These are phyloP conservation scores for Procambarus clarkii DNA, from an alignment of 1,140 invertebrate genomes.

Conservation along the genomic window DNA sequence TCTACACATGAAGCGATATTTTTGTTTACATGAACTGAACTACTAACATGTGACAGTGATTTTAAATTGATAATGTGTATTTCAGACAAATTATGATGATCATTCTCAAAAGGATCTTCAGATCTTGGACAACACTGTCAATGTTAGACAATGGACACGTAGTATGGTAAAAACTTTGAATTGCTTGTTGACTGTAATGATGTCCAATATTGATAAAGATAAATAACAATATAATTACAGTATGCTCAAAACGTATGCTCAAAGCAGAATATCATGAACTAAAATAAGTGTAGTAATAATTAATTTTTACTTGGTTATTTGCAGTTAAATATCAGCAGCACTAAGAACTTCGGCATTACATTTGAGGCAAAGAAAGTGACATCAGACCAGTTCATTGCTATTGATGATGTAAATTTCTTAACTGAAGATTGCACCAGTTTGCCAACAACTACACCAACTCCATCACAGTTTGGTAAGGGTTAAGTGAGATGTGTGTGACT, in stretches of 20 bases:
- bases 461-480: constrained; percentile 24
- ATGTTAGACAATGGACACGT: constrained; percentile 21
- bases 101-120: not conserved
- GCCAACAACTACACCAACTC: constrained; percentile 39
- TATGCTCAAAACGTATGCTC: too few relatives aligned
- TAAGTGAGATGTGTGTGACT: not conserved
- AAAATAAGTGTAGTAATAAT: not conserved
- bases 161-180: constrained; percentile 5
- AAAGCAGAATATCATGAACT: too few relatives aligned
- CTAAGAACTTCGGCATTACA: not conserved
- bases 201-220: not conserved
- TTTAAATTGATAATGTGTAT: not conserved
- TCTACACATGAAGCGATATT: too few relatives aligned
- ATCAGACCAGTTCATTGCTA: constrained; percentile 53
- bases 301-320: not conserved
- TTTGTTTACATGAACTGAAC: too few relatives aligned
- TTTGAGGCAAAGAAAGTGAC: constrained; percentile 37
- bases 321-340: constrained; percentile 12
- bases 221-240: too few relatives aligned
- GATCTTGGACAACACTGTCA: constrained; percentile 29
- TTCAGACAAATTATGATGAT: not conserved
- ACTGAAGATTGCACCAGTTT: constrained; percentile 4
- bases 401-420: constrained; percentile 49
- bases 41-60: too few relatives aligned
- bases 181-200: not conserved